A percentile compares a stretch with the other conserved stretches of the same genome.
Evolutionary conservation across 2,888 invertebrate species (phyloP).

Genomic region (Beris morrisii): DNA sequence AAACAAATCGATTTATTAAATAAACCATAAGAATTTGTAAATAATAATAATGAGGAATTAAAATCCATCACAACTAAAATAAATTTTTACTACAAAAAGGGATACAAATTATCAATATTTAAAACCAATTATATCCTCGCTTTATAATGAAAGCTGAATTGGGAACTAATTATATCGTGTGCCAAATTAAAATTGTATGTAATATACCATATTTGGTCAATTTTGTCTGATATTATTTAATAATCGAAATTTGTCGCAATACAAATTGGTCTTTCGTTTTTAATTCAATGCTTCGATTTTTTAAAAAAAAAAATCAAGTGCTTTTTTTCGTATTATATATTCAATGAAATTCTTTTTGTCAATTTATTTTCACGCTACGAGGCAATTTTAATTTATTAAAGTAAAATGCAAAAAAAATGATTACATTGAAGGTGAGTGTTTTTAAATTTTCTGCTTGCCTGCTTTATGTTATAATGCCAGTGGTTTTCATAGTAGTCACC

Average conservation of each 20-base stretch:
- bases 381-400: conserved; percentile 42
- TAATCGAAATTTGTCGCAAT: too few relatives aligned
- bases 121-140: not conserved
- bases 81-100: too few relatives aligned
- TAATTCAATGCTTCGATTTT: not conserved
- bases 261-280: conserved; percentile 3
- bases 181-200: too few relatives aligned
- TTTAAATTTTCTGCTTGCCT: conserved; percentile 20
- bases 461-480: conserved; percentile 10
- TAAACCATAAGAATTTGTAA: too few relatives aligned
- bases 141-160: too few relatives aligned
- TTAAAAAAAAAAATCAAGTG: not conserved
- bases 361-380: conserved; percentile 44
- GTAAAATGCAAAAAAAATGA: conserved; percentile 31
- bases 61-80: too few relatives aligned
- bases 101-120: not conserved
- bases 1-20: too few relatives aligned
- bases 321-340: conserved; percentile 16
- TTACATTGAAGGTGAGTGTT: conserved; percentile 18
- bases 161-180: too few relatives aligned
- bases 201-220: too few relatives aligned
- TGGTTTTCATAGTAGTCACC: conserved; percentile 5
- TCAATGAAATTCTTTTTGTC: conserved; percentile 28
- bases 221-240: too few relatives aligned
- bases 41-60: too few relatives aligned